Evolutionary conservation across 1,140 invertebrate species (phyloP).

Genomic region (Solenopsis invicta): DNA sequence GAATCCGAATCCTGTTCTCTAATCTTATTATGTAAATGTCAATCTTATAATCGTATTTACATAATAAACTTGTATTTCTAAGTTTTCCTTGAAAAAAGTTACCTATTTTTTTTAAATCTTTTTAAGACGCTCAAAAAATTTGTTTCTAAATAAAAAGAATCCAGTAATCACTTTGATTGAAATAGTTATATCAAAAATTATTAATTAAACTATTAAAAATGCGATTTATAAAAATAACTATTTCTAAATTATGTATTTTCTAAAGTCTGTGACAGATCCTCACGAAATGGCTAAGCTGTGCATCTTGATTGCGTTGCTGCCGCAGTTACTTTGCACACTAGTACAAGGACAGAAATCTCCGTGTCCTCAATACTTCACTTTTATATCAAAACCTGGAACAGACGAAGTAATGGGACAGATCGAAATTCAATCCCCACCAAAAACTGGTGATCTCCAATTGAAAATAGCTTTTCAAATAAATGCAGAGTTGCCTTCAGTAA

Average conservation of each 20-base stretch:
- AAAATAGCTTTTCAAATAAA: conserved; percentile 77
- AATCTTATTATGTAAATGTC: conserved; percentile 21
- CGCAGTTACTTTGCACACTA: conserved; percentile 3
- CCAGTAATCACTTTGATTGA: background rate
- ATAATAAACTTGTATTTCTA: background rate
- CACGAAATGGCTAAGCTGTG: conserved; percentile 45
- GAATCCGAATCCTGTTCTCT: background rate
- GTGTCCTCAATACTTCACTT: conserved; percentile 85
- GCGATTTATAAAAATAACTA: background rate
- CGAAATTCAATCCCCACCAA: conserved; percentile 77
- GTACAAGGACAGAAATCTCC: conserved; percentile 70
- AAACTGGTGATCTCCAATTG: conserved; percentile 74
- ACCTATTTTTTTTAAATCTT: background rate
- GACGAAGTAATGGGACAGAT: conserved; percentile 81
- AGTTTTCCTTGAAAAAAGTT: background rate
- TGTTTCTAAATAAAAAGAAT: background rate
- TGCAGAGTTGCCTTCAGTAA: conserved; percentile 77
- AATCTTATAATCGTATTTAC: background rate
- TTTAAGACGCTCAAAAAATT: background rate
- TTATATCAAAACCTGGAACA: conserved; percentile 78
- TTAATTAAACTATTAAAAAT: background rate
- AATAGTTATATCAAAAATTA: background rate
- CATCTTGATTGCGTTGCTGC: conserved; percentile 44
- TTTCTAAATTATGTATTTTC: background rate
- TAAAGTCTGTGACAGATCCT: background rate